Conservation (phyloP, 2,888 invertebrate genomes). For the Eristalis tenax region DNA sequence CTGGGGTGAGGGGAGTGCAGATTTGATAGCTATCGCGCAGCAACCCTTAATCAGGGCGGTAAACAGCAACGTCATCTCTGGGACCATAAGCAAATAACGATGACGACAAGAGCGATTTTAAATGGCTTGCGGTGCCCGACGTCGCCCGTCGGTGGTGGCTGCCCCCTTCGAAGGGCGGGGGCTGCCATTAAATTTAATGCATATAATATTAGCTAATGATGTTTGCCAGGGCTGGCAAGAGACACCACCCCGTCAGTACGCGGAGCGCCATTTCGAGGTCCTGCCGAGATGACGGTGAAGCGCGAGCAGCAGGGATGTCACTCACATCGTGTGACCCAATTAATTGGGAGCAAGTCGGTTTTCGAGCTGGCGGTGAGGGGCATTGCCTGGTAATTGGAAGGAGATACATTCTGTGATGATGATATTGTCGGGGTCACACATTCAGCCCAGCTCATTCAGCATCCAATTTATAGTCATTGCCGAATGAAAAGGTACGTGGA, state of each 20-base stretch:
- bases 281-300: neutral
- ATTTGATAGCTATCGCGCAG: conserved; percentile 54
- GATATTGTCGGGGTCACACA: conserved; percentile 41
- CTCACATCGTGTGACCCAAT: conserved; percentile 62
- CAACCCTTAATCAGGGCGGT: conserved; percentile 68
- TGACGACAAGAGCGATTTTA: conserved; percentile 46
- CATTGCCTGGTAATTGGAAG: conserved; percentile 32
- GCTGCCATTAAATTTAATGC: conserved; percentile 81
- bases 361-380: conserved; percentile 16
- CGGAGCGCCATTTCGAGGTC: conserved; percentile 16
- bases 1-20: neutral
- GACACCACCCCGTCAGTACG: neutral
- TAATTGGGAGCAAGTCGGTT: conserved; percentile 56
- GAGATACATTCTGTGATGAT: conserved; percentile 31
- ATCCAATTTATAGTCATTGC: conserved; percentile 71
- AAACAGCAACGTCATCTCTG: conserved; percentile 58
- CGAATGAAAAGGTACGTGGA: conserved; percentile 26
- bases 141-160: conserved; percentile 4
- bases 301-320: neutral
- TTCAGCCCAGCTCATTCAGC: conserved; percentile 55
- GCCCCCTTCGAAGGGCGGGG: neutral
- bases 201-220: conserved; percentile 81
- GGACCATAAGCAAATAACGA: conserved; percentile 58
- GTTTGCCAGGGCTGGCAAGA: conserved; percentile 75
- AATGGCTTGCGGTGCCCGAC: conserved; percentile 61